A percentile compares a stretch with the other conserved stretches of the same genome.
These are phyloP conservation scores for Drosophila phalerata DNA, from an alignment of 2,888 invertebrate genomes.

Conservation along the genomic window DNA sequence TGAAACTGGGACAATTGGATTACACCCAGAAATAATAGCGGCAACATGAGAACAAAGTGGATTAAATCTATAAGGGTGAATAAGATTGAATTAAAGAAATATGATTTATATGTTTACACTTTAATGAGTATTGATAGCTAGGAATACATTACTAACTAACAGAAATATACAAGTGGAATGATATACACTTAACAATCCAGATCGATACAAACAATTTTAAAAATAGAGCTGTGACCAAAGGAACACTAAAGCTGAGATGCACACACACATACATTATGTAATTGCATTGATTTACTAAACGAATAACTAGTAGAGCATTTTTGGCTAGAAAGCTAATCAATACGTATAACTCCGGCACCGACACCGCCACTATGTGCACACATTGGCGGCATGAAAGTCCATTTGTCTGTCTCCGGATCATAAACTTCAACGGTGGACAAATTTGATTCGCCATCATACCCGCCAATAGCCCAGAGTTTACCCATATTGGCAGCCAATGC, in stretches of 20 bases:
- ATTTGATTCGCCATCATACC: slow-evolving; percentile 92
- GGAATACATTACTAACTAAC: slow-evolving; percentile 54
- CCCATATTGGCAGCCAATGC: slow-evolving; percentile 94
- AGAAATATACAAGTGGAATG: slow-evolving; percentile 68
- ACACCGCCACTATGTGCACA: slow-evolving; percentile 95
- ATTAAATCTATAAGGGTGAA: neutral
- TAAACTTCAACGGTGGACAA: slow-evolving; percentile 94
- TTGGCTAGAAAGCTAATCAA: slow-evolving; percentile 71
- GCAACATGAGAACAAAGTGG: neutral
- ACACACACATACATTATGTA: slow-evolving; percentile 35
- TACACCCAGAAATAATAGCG: slow-evolving; percentile 13
- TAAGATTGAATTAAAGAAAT: neutral
- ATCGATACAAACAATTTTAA: slow-evolving; percentile 50
- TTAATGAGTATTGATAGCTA: slow-evolving; percentile 67
- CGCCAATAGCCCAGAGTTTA: slow-evolving; percentile 92
- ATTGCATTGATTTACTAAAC: slow-evolving; percentile 54
- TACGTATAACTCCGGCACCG: slow-evolving; percentile 93
- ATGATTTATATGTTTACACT: slow-evolving; percentile 8
- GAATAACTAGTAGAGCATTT: slow-evolving; percentile 40
- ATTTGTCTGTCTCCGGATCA: slow-evolving; percentile 90
- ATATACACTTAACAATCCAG: slow-evolving; percentile 48
- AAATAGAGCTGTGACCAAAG: slow-evolving; percentile 38
- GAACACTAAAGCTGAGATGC: slow-evolving; percentile 68
- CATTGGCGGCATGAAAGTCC: slow-evolving; percentile 92
- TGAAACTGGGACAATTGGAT: slow-evolving; percentile 36